Conservation (phyloP, 2,797 vertebrate genomes). For the Cottoperca gobio region DNA sequence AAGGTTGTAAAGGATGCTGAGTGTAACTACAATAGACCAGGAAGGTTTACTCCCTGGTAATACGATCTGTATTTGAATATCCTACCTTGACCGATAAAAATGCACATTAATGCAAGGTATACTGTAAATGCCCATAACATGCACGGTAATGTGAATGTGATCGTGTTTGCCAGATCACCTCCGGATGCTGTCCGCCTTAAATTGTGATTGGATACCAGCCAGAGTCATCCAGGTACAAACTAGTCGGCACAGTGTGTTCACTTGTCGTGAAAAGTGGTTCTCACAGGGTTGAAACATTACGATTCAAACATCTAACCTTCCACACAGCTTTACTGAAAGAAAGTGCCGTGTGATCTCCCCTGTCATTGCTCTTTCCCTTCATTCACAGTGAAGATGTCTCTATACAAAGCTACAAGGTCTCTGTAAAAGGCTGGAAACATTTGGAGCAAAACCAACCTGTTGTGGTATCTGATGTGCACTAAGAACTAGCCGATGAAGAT, state of each 20-base stretch:
- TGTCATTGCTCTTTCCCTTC: not conserved
- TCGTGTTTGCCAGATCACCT: constrained; percentile 26
- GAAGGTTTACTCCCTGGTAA: constrained; percentile 3
- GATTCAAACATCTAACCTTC: not conserved
- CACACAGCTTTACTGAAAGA: not conserved
- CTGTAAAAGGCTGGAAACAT: constrained; percentile 18
- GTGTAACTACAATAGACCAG: not conserved
- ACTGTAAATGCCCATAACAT: constrained; percentile 9
- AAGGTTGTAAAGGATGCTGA: constrained; percentile 3
- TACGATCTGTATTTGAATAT: constrained; percentile 21
- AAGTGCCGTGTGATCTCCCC: not conserved
- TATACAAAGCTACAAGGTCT: not conserved
- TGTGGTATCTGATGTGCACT: constrained; percentile 11
- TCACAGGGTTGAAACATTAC: constrained; percentile 4
- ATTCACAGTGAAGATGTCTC: constrained; percentile 12
- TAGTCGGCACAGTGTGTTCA: not conserved
- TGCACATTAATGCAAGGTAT: constrained; percentile 12
- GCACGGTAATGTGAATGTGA: constrained; percentile 25
- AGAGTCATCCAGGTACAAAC: constrained; percentile 30
- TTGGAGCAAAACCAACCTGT: not conserved
- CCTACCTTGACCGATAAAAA: not conserved
- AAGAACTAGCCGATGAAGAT: constrained; percentile 22
- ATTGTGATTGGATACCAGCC: constrained; percentile 19
- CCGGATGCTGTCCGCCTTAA: not conserved
- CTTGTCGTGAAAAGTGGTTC: not conserved